Conservation (phyloP, 2,888 invertebrate genomes). For the Drosophila kanekoi region DNA sequence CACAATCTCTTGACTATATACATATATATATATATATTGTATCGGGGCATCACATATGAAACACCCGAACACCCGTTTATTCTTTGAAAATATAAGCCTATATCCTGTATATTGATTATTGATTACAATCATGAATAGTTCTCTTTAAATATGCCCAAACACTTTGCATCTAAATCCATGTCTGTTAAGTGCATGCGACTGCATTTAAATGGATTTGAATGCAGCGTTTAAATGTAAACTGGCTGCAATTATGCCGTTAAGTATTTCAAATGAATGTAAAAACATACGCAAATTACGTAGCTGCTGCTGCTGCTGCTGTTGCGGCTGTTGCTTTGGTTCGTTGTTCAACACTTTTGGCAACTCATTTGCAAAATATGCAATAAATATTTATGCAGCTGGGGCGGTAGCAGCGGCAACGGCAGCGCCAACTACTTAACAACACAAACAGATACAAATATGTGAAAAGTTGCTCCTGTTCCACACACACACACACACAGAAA, state of each 20-base stretch:
- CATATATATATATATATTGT: no score
- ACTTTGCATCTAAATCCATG: neutral
- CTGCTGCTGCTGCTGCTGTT: neutral
- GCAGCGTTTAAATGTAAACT: conserved; percentile 23
- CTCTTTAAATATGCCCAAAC: neutral
- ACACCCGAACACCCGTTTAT: no score
- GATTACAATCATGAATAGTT: neutral
- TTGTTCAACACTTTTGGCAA: conserved; percentile 60
- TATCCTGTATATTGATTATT: neutral
- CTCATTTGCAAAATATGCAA: conserved; percentile 72
- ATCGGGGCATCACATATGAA: no score
- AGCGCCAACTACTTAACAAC: conserved; percentile 74
- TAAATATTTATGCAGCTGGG: conserved; percentile 77
- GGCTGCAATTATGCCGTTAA: conserved; percentile 38
- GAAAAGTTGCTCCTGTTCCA: conserved; percentile 63
- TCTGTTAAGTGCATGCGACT: neutral
- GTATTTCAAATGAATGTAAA: conserved; percentile 49
- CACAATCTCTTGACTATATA: no score
- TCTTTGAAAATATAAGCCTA: neutral
- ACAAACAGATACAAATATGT: conserved; percentile 78
- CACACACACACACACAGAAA: conserved; percentile 9
- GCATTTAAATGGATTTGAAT: conserved; percentile 7
- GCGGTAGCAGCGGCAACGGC: conserved; percentile 38
- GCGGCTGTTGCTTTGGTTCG: conserved; percentile 11
- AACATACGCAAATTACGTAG: conserved; percentile 31